phyloP scores from a whole-genome alignment of 2,113 vertebrate genomes.

The Phaethon lepturus region DNA sequence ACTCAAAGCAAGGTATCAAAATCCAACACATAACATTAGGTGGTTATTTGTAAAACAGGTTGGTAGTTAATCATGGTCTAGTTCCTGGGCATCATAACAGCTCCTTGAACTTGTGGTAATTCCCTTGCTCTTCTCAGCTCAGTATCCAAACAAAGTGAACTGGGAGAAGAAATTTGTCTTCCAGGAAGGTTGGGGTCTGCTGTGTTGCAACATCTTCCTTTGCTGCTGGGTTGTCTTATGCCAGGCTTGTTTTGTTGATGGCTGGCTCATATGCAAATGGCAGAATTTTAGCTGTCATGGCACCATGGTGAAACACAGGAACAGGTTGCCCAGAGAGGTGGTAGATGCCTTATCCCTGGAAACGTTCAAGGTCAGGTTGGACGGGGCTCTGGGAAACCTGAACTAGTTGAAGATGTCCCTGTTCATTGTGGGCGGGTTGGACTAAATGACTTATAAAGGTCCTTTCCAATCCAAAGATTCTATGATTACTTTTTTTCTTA shows the following conservation, averaged over 20 bases:
- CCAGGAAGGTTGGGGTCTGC: not conserved
- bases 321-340: no score
- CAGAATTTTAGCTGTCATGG: not conserved
- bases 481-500: not conserved
- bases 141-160: not conserved
- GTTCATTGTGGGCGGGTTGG: no score
- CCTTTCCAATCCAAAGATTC: no score
- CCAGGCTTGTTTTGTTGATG: not conserved
- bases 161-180: not conserved
- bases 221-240: not conserved
- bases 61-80: not conserved
- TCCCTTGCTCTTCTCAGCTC: not conserved
- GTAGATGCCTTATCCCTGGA: no score
- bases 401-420: no score
- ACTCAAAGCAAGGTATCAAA: not conserved
- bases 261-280: not conserved
- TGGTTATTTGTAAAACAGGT: not conserved
- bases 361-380: no score
- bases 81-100: not conserved
- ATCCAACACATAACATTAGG: not conserved
- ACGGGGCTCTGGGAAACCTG: no score
- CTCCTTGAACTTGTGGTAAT: not conserved
- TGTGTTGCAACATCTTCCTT: not conserved
- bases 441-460: no score
- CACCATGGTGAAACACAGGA: no score